Base-by-base conservation (phyloP, 2,797 vertebrate genomes). In the Alca torda region DNA sequence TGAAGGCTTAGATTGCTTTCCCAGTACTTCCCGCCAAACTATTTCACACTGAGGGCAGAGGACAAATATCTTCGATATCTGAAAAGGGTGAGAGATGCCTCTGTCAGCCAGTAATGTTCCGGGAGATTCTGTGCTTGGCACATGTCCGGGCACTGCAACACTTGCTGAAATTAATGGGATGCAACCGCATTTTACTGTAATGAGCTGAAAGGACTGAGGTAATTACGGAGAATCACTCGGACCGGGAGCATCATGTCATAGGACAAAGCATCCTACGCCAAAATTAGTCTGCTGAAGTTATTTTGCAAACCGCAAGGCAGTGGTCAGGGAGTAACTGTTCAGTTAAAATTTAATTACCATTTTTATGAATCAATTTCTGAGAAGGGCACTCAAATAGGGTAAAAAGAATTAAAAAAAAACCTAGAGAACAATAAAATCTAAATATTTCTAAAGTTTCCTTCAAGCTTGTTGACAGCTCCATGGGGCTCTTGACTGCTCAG, bases 101-200 rank as follows among this genome's bases (percentile, higher is more conserved):
- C 54, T 95, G 89, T 94, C 84, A 91, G 76, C 33, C 3, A 0
- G 41, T 65, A 87, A 87, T 80, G 45, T 93, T 95, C 77, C 33
- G 67, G 48, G 56, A 82, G 78, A 25, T 13, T 46, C 87, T 0
- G 1, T 2, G 6, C 76, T 93, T 92, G 88, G 91, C 91, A 87
- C 6, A 8, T 16, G 15, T 79, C 78, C 7, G 28, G 65, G 80
- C 57, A 64, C 84, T 65, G 60, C 33, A 60, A 57, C 0, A 10
- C 83, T 75, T 73, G 77, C 76, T 95, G 85, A 94, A 95, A 96
- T 92, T 86, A 92, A 89, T 91, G 67, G 77, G 60, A 89, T 4
- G 17, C 77, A 78, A 89, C 72, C 25, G 12, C 37, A 45, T 84
- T 95, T 86, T 84, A 84, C 83, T 80, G 84, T 95, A 92, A 93